phyloP scores from a whole-genome alignment of 1,140 invertebrate species.

The Meloidogyne floridensis region DNA sequence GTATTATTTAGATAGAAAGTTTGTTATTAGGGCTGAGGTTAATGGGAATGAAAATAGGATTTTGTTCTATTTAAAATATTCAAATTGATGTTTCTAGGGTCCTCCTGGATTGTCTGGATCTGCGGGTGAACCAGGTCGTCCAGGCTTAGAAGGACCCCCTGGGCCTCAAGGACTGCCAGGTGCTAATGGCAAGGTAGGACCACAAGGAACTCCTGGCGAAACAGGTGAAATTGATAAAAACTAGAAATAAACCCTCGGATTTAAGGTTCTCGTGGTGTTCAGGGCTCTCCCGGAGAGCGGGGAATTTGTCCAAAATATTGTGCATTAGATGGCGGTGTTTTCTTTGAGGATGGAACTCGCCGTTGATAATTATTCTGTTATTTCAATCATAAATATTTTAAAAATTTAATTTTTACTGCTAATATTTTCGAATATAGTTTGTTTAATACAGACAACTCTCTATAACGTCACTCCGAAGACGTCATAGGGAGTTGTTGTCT shows the following conservation, averaged over 20 bases:
- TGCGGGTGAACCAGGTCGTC: slow-evolving; percentile 46
- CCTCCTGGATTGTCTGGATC: slow-evolving; percentile 55
- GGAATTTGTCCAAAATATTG: slow-evolving; percentile 47
- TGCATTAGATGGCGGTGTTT: slow-evolving; percentile 46
- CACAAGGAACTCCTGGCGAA: too few species aligned
- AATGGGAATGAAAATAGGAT: too few species aligned
- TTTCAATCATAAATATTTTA: not conserved
- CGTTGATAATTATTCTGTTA: not conserved
- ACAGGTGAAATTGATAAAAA: too few species aligned
- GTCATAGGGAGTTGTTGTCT: too few species aligned
- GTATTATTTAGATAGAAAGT: slow-evolving; percentile 28
- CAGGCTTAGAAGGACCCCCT: slow-evolving; percentile 52
- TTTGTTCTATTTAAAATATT: not conserved
- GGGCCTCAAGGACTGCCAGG: slow-evolving; percentile 38
- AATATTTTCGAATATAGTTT: too few species aligned
- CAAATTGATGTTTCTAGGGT: slow-evolving; percentile 37
- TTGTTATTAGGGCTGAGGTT: too few species aligned
- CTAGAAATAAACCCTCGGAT: too few species aligned
- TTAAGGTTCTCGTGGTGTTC: too few species aligned
- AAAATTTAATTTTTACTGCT: too few species aligned
- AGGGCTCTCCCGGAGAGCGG: slow-evolving; percentile 29
- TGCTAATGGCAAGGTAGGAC: too few species aligned
- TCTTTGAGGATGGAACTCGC: slow-evolving; percentile 44
- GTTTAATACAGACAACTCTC: too few species aligned
- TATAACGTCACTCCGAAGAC: too few species aligned